Evolutionary conservation across 2,113 vertebrate genomes (phyloP), one percentile per base, ranked within the genome.

Genomic region (Dunckerocampus dactyliophorus): DNA sequence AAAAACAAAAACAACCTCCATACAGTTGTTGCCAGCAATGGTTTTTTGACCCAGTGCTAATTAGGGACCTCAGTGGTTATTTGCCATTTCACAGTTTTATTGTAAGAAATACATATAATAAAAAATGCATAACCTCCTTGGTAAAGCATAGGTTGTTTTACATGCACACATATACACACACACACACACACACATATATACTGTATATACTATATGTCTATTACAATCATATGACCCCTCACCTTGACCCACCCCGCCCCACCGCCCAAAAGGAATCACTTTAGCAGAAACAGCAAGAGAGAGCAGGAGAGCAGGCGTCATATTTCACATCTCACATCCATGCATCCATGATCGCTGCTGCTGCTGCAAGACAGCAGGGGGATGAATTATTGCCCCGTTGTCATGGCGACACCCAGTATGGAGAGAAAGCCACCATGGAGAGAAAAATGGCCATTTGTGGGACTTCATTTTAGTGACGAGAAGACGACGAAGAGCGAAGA

Each of bases 341-440:
- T 76, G 66, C 74, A 82, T 79, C 53, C 65, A 47, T 47, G 67
- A 78, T 85, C 69, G 62, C 60, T 5, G 39, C 12, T 3, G 39
- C 39, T 14, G 39, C 39, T 22, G 71, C 62, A 1, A 79, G 74
- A 83, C 82, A 87, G 73, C 73, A 37, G 68, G 72, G 66, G 71
- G 70, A 75, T 73, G 80, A 83, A 79, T 77, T 84, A 83, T 79
- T 70, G 68, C 78, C 55, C 74, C 56, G 87, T 89, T 87, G 85
- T 85, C 74, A 89, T 73, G 81, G 85, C 74, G 87, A 89, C 87
- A 61, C 78, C 63, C 65, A 47, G 51, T 58, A 84, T 69, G 81
- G 76, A 72, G 80, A 76, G 81, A 82, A 81, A 63, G 70, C 67
- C 74, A 72, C 62, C 8, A 50, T 10, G 64, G 67, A 75, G 77